A percentile compares a stretch with the other conserved stretches of the same genome.
Evolutionary conservation across 2,113 vertebrate genomes (phyloP).

Genomic region (Laticauda colubrina): DNA sequence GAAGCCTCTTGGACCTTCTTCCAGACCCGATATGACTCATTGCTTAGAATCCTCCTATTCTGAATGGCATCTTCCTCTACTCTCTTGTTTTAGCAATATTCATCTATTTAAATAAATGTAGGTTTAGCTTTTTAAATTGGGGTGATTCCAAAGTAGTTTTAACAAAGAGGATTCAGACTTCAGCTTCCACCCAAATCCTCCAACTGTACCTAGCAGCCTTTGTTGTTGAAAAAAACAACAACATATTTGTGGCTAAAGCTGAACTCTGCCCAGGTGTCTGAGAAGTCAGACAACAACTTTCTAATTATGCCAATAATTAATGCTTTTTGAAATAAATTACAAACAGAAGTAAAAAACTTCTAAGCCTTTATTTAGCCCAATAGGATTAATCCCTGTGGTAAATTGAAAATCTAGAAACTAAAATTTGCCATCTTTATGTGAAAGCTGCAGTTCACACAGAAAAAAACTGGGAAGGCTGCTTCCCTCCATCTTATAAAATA

Average conservation of each 20-base stretch:
- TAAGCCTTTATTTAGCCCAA: too few species aligned
- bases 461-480: neutral
- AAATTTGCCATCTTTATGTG: neutral
- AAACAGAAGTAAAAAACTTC: neutral
- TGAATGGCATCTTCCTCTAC: neutral
- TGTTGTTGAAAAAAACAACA: neutral
- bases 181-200: neutral
- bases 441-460: neutral
- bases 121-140: neutral
- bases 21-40: neutral
- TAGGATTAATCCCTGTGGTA: neutral
- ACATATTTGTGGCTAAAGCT: neutral
- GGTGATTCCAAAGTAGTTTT: neutral
- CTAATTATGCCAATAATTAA: neutral
- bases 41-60: neutral
- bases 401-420: neutral
- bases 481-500: neutral
- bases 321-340: neutral
- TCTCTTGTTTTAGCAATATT: neutral
- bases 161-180: neutral
- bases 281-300: neutral
- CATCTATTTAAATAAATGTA: neutral
- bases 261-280: neutral
- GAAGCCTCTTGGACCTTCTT: neutral
- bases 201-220: neutral